Evolutionary conservation across 2,113 vertebrate genomes (phyloP).

Genomic region (Ursus arctos): DNA sequence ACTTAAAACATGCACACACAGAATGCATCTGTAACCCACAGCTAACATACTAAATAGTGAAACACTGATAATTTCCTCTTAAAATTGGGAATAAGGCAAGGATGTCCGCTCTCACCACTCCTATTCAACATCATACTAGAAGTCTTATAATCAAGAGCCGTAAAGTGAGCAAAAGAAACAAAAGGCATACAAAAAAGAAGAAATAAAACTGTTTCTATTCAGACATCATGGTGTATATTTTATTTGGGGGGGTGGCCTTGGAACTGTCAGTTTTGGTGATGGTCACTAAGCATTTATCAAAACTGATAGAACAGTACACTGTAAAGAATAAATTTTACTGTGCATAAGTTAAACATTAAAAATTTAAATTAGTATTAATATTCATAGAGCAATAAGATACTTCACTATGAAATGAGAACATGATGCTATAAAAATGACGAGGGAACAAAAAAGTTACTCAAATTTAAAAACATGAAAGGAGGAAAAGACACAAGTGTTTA

Average conservation of each 20-base stretch:
- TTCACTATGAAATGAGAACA: not conserved
- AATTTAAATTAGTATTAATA: not conserved
- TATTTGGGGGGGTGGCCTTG: too few species aligned
- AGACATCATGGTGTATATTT: not conserved
- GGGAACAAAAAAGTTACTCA: not conserved
- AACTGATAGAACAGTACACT: not conserved
- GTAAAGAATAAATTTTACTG: not conserved
- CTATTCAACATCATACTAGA: not conserved
- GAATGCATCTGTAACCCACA: not conserved
- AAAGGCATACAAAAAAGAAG: not conserved
- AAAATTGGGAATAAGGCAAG: not conserved
- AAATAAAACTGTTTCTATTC: not conserved
- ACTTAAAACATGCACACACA: not conserved
- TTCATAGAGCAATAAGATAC: not conserved
- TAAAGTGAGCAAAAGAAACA: not conserved
- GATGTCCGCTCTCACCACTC: not conserved
- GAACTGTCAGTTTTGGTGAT: not conserved
- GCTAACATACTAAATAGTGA: not conserved
- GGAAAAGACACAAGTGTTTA: not conserved
- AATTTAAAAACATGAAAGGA: constrained; percentile 1
- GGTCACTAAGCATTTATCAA: not conserved
- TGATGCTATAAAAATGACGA: not conserved
- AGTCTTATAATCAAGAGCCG: not conserved
- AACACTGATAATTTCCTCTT: not conserved
- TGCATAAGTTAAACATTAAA: not conserved